Percentiles rank a stretch among this genome's conserved stretches.
Evolutionary conservation across 2,888 invertebrate species (phyloP).

Genomic region (Cremastobaeus sp.): DNA sequence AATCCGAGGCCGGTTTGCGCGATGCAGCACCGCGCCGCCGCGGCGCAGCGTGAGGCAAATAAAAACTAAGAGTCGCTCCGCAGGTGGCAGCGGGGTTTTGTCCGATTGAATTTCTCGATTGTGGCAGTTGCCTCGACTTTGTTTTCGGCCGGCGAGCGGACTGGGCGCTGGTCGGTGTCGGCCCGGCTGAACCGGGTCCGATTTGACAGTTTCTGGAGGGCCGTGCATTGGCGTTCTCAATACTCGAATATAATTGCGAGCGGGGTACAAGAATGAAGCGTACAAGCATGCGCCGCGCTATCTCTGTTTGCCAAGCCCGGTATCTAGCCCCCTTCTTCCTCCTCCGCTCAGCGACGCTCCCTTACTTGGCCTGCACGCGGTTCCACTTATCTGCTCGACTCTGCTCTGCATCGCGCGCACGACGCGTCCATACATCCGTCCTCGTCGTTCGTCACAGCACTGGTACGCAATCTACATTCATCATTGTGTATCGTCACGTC

Average conservation of each 20-base stretch:
- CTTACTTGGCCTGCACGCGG: conserved; percentile 58
- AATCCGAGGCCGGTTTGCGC: conserved; percentile 51
- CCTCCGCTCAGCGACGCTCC: conserved; percentile 64
- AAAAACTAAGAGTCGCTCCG: conserved; percentile 12
- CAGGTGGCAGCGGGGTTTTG: conserved; percentile 20
- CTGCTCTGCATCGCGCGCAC: conserved; percentile 47
- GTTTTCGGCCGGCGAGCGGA: too few relatives aligned
- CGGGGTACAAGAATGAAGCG: conserved; percentile 54
- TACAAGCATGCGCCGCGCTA: conserved; percentile 68
- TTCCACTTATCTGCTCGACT: conserved; percentile 60
- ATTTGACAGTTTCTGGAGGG: too few relatives aligned
- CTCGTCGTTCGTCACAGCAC: conserved; percentile 53
- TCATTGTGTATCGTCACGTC: conserved; percentile 72
- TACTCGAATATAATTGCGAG: conserved; percentile 50
- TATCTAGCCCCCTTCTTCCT: conserved; percentile 72
- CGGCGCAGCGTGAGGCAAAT: conserved; percentile 9
- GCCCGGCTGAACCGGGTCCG: too few relatives aligned
- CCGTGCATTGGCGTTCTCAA: conserved; percentile 30
- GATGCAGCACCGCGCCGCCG: conserved; percentile 34
- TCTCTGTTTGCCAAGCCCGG: conserved; percentile 77
- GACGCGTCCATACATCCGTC: conserved; percentile 43
- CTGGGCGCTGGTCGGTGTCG: too few relatives aligned
- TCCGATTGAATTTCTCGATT: background rate
- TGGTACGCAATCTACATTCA: conserved; percentile 70
- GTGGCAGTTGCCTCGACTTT: background rate